Conservation (phyloP, 2,113 vertebrate species). For the Phrynocephalus versicolor region DNA sequence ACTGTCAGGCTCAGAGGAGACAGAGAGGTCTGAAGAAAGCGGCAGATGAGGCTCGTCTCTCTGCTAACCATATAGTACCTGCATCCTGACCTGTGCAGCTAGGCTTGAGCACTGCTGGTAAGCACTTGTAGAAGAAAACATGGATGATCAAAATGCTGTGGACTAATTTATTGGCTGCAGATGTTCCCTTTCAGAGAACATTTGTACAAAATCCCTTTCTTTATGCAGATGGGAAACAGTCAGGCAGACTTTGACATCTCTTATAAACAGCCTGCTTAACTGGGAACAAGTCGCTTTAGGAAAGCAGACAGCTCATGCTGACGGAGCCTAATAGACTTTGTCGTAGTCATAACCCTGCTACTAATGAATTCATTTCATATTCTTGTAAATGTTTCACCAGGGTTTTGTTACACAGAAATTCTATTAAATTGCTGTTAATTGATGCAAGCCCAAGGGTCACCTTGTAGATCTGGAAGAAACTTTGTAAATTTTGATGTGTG, state of each 20-base stretch:
- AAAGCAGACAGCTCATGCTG: conserved; percentile 18
- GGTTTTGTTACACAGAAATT: conserved; percentile 23
- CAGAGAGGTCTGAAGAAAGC: not conserved
- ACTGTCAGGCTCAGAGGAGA: not conserved
- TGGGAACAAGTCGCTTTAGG: conserved; percentile 1
- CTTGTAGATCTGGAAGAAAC: conserved; percentile 25
- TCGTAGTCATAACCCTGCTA: not conserved
- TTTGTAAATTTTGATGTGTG: not conserved
- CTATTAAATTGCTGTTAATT: conserved; percentile 19
- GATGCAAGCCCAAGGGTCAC: conserved; percentile 10
- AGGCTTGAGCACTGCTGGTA: not conserved
- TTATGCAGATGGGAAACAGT: not conserved
- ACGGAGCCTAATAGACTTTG: conserved; percentile 36
- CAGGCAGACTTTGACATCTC: not conserved
- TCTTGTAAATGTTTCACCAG: conserved; percentile 1
- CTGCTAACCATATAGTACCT: not conserved
- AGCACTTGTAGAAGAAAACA: not conserved
- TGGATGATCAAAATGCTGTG: not conserved
- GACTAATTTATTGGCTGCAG: not conserved
- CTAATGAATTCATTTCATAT: conserved; percentile 38
- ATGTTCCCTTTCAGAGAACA: not conserved
- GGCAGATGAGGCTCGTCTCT: not conserved
- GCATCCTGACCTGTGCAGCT: not conserved
- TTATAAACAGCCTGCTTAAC: conserved; percentile 28
- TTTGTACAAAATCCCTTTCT: not conserved